Base-by-base conservation (phyloP, 2,888 invertebrate species). In the Serrognathus titanus region DNA sequence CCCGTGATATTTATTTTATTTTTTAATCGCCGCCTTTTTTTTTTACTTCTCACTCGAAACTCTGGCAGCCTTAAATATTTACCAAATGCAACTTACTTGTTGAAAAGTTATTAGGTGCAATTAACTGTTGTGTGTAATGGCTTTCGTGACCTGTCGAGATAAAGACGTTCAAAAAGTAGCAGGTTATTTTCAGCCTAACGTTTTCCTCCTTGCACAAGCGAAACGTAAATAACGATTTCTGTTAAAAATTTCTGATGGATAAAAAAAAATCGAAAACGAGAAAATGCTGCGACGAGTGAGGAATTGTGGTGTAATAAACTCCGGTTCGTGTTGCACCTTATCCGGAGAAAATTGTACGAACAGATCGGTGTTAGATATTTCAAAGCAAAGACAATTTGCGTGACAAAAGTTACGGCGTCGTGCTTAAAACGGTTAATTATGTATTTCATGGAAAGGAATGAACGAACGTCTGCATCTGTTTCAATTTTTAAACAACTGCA, bases 311-410 rank as follows among this genome's bases (percentile, higher is more conserved):
- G 12, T 13, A 43, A 43, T 43, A 47, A 48, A 51, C 51, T 51
- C 47, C 51, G 55, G 52, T 53, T 51, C 55, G 53, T 46, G 58
- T 50, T 50, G 12, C 40, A 49, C 58, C 57, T 51, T 58, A 57
- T 60, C 57, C 51, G 58, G 55, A 48, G 56, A 40, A 55, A 57
- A 57, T 50, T 45, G 54, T 39, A 48, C 46, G 45, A 51, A 53
- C 37, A 59, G 51, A 60, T 57, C 48, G 52, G 58, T 54, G 53
- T 51, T 52, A 52, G 60, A 60, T 60, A 60, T 57, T 59, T 56
- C 55, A 61, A 59, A 61, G 59, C 63, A 58, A 61, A 61, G 55
- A 57, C 57, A 55, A 57, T 52, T 59, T 55, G 51, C 58, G 55
- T 55, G 55, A 50, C 54, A 55, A 55, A 43, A 48, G 43, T 39